phyloP scores from a whole-genome alignment of 1,140 invertebrate species.

The Drosophila novamexicana region DNA sequence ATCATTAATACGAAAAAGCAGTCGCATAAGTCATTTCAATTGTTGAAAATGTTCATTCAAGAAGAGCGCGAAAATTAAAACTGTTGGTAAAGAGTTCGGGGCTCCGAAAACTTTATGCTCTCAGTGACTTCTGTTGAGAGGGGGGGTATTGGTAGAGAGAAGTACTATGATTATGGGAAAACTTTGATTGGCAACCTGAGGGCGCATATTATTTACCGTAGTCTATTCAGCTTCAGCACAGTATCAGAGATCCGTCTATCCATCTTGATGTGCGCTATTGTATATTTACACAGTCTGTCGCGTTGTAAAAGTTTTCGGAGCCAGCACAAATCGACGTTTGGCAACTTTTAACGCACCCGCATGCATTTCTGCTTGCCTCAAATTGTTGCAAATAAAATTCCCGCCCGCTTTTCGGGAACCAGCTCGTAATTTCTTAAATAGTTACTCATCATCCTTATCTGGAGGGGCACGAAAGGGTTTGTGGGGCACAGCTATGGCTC shows the following conservation, averaged over 20 bases:
- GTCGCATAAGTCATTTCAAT: conserved; percentile 59
- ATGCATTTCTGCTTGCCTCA: conserved; percentile 72
- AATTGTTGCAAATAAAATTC: conserved; percentile 78
- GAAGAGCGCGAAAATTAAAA: conserved; percentile 74
- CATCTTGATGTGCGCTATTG: conserved; percentile 11
- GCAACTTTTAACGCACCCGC: conserved; percentile 78
- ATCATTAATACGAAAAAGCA: conserved; percentile 63
- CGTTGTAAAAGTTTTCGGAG: conserved; percentile 63
- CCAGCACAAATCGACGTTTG: conserved; percentile 54
- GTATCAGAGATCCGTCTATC: not conserved
- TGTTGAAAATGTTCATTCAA: conserved; percentile 69
- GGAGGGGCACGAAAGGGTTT: not conserved
- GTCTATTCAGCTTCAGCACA: conserved; percentile 43
- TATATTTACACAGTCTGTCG: conserved; percentile 79
- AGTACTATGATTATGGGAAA: conserved; percentile 57
- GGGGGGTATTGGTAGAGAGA: too few relatives aligned
- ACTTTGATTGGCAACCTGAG: conserved; percentile 72
- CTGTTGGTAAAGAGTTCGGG: conserved; percentile 59
- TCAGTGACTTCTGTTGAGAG: not conserved
- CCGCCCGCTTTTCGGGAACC: conserved; percentile 50
- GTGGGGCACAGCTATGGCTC: not conserved
- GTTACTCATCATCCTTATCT: conserved; percentile 61
- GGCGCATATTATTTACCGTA: conserved; percentile 45
- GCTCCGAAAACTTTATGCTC: conserved; percentile 57
- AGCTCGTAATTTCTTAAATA: conserved; percentile 79